Evolutionary conservation across 2,888 invertebrate genomes (phyloP), one percentile per base, ranked within the genome.

Genomic region (Drosophila imparisetae): DNA sequence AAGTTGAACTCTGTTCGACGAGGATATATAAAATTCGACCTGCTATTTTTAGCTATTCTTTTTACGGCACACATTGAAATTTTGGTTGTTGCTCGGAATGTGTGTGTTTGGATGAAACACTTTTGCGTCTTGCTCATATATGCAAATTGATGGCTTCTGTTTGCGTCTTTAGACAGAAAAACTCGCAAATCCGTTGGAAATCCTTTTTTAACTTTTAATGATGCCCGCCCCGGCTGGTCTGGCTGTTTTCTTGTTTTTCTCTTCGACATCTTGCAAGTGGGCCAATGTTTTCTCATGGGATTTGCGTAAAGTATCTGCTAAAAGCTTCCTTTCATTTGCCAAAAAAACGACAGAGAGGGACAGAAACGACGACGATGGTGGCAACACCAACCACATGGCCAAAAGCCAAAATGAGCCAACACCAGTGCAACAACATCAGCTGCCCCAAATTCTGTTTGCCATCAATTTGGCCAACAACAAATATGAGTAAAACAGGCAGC

Each of bases 181-280:
- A 81, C 86, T 89, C 72, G 84, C 84, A 86, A 86, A 86, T 89
- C 87, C 87, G 75, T 83, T 86, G 80, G 76, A 86, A 86, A 90
- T 86, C 86, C 86, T 90, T 90, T 83, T 86, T 90, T 80, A 86
- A 86, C 89, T 90, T 86, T 86, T 90, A 90, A 86, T 86, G 86
- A 86, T 89, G 84, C 67, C 24, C 50, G 75, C 70, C 70, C 69
- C 53, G 59, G 32, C 53, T 11, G 38, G 59, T 29, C 53, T 10
- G 42, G 11, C 29, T 49, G 66, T 36, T 63, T 45, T 66, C 52
- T 32, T 32, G 27, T 40, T 27, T 13, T 27, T 55, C n/a, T 13
- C 34, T 34, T 59, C 60, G 59, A 50, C 53, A 58, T 57, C 61
- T 66, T 57, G 42, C 77, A 75, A 90, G 86, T 87, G 88, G 80